phyloP scores from a whole-genome alignment of 2,113 vertebrate genomes.

The Ellobius talpinus region DNA sequence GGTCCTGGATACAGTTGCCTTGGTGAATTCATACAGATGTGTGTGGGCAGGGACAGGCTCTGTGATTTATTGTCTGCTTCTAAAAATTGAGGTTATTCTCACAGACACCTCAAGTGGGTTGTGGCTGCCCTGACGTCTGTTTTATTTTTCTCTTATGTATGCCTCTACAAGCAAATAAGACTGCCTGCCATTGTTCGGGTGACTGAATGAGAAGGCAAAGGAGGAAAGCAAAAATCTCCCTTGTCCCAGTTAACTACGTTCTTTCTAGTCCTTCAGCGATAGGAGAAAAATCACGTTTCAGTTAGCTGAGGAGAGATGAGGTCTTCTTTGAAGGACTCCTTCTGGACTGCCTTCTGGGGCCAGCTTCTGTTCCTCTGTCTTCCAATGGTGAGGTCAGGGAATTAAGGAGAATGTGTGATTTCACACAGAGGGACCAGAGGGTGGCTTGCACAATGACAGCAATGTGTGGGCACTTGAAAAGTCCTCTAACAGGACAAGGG shows the following conservation, averaged over 20 bases:
- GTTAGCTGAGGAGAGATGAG: not conserved
- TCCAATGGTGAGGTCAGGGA: not conserved
- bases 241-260: not conserved
- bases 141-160: not conserved
- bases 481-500: not conserved
- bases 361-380: not conserved
- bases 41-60: not conserved
- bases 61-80: constrained; percentile 45
- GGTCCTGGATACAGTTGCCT: constrained; percentile 50
- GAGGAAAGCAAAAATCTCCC: not conserved
- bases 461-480: not conserved
- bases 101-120: not conserved
- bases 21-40: constrained; percentile 57
- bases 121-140: not conserved
- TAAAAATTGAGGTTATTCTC: constrained; percentile 53
- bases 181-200: constrained; percentile 27
- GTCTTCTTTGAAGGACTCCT: not conserved
- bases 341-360: not conserved
- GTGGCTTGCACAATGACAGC: not conserved
- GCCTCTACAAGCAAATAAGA: not conserved
- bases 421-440: not conserved
- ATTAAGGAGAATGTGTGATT: fast-evolving
- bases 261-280: not conserved
- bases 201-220: constrained; percentile 10
- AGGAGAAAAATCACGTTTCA: not conserved